These are phyloP conservation scores for Nymphicus hollandicus DNA, from an alignment of 2,113 vertebrate genomes.

Conservation along the genomic window DNA sequence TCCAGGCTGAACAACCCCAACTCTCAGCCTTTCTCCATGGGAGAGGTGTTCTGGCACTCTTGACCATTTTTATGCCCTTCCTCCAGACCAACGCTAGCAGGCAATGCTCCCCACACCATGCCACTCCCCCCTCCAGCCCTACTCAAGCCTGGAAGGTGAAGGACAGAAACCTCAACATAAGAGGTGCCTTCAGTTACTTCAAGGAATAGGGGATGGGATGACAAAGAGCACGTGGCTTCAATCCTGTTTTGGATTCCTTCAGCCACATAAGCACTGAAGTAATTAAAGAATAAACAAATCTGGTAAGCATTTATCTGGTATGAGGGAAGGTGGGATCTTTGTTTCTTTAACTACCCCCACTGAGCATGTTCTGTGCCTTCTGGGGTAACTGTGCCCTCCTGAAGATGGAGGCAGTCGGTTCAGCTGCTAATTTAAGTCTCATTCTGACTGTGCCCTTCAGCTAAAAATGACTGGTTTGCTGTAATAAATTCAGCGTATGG, in stretches of 20 bases:
- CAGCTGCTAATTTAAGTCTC: neutral
- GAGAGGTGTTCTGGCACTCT: neutral
- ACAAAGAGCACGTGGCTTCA: neutral
- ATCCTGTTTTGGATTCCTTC: neutral
- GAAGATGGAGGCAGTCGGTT: neutral
- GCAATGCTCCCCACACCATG: neutral
- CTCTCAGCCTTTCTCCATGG: neutral
- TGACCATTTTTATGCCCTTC: neutral
- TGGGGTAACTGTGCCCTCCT: neutral
- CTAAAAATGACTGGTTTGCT: neutral
- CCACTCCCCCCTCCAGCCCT: neutral
- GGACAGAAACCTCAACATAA: neutral
- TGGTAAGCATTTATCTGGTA: neutral
- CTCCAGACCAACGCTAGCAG: neutral
- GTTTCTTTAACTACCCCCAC: neutral
- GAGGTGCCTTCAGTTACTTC: neutral
- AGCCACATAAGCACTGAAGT: neutral
- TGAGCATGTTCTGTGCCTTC: neutral
- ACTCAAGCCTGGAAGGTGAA: neutral
- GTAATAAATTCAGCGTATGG: neutral
- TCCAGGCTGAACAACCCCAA: neutral
- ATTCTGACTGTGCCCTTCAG: neutral
- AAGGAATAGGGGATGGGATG: neutral
- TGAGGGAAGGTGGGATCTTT: neutral
- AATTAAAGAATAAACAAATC: neutral